These are phyloP conservation scores for Mugil cephalus DNA, from an alignment of 2,113 vertebrate species.

Conservation along the genomic window DNA sequence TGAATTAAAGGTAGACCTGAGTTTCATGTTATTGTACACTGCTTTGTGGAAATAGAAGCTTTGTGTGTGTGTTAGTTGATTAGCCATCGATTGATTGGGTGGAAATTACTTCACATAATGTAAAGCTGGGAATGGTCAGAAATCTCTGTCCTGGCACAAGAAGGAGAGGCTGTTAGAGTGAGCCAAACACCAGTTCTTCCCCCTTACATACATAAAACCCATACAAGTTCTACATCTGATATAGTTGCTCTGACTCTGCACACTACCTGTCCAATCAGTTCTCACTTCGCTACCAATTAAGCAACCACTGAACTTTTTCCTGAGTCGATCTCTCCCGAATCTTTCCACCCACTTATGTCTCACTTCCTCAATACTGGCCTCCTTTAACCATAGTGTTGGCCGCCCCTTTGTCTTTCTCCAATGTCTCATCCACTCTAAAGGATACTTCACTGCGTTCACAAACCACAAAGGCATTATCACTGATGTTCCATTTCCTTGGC, in stretches of 20 bases:
- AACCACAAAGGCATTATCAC: background rate
- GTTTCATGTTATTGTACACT: too few relatives aligned
- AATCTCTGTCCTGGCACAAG: constrained; percentile 33
- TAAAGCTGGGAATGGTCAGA: constrained; percentile 22
- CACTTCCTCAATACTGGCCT: background rate
- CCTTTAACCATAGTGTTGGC: background rate
- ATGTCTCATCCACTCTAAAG: background rate
- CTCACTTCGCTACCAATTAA: constrained; percentile 56
- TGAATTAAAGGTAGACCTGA: too few relatives aligned
- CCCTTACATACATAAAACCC: constrained; percentile 7
- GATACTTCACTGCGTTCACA: background rate
- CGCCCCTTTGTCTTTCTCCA: constrained; percentile 3
- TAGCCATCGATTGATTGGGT: constrained; percentile 13
- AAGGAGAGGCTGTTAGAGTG: constrained; percentile 50
- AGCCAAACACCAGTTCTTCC: constrained; percentile 20
- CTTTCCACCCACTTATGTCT: background rate
- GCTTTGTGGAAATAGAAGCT: too few relatives aligned
- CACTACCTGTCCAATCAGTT: constrained; percentile 38
- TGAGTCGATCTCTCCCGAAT: constrained; percentile 10
- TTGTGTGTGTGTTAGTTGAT: constrained; percentile 9
- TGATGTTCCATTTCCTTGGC: constrained; percentile 10
- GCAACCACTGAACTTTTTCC: constrained; percentile 19
- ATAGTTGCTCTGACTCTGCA: constrained; percentile 34
- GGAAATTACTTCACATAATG: constrained; percentile 34
- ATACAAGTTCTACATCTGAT: constrained; percentile 3